A percentile compares a stretch with the other conserved stretches of the same genome.
Conservation (phyloP, 2,888 invertebrate species). For the Lingula anatina region DNA sequence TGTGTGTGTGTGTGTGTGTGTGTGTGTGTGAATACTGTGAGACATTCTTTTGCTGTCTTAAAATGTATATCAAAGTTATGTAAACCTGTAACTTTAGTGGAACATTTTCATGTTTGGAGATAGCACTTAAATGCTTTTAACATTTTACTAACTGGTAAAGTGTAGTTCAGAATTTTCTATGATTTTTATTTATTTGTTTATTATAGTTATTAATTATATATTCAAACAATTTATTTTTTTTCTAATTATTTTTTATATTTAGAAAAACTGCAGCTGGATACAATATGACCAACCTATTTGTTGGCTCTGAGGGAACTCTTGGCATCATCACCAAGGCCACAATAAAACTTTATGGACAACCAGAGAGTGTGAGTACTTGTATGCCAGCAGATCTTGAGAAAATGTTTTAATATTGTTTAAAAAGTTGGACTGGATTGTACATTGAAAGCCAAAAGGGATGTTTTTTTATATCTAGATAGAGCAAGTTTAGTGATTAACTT, state of each 20-base stretch:
- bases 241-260: conserved; percentile 2
- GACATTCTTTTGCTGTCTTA: background rate
- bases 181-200: too few species aligned
- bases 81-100: background rate
- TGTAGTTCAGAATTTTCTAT: too few species aligned
- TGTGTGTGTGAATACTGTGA: background rate
- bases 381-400: too few species aligned
- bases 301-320: conserved; percentile 58
- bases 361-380: conserved; percentile 52
- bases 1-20: background rate
- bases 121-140: background rate
- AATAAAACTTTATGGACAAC: conserved; percentile 54
- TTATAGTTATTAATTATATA: too few species aligned
- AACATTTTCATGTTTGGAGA: background rate
- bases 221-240: background rate
- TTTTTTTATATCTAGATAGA: too few species aligned
- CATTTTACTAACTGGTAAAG: too few species aligned
- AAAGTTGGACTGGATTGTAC: too few species aligned
- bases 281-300: conserved; percentile 57
- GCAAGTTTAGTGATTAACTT: too few species aligned
- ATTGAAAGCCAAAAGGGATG: too few species aligned
- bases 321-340: conserved; percentile 57
- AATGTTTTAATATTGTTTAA: too few species aligned
- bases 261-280: conserved; percentile 58
- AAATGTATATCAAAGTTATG: background rate